These are phyloP conservation scores for Zalophus californianus DNA, from an alignment of 2,797 vertebrate genomes.

Conservation along the genomic window DNA sequence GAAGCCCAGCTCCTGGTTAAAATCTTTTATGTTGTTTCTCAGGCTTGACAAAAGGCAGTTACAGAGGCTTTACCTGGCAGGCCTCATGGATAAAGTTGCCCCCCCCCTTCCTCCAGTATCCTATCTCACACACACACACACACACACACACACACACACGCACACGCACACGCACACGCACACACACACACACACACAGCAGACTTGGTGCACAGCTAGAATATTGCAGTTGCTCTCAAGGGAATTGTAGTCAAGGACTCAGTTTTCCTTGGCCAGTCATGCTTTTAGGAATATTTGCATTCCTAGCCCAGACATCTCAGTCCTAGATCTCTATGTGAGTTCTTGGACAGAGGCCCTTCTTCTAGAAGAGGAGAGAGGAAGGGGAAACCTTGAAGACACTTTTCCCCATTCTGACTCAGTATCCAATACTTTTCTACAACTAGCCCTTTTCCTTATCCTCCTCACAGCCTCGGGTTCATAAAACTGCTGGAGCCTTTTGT, in stretches of 20 bases:
- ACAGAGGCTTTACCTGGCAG: background rate
- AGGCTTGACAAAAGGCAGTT: background rate
- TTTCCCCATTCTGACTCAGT: background rate
- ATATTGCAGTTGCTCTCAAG: background rate
- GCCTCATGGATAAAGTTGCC: background rate
- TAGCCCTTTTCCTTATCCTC: background rate
- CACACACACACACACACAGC: background rate
- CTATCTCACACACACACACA: background rate
- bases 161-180: background rate
- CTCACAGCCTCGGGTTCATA: no score
- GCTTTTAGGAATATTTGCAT: background rate
- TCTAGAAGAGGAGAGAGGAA: background rate
- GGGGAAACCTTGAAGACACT: background rate
- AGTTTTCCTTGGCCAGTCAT: fast-evolving
- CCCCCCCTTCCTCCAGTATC: background rate
- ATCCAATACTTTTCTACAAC: background rate
- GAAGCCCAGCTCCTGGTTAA: background rate
- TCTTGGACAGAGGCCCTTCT: background rate
- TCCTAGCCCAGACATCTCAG: background rate
- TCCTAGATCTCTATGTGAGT: background rate
- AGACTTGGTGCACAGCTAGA: background rate
- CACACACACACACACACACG: background rate
- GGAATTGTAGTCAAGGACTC: background rate
- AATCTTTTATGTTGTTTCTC: background rate
- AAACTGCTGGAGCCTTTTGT: background rate